Evolutionary conservation across 2,797 vertebrate species (phyloP).

Genomic region (Apogon hyalosoma): DNA sequence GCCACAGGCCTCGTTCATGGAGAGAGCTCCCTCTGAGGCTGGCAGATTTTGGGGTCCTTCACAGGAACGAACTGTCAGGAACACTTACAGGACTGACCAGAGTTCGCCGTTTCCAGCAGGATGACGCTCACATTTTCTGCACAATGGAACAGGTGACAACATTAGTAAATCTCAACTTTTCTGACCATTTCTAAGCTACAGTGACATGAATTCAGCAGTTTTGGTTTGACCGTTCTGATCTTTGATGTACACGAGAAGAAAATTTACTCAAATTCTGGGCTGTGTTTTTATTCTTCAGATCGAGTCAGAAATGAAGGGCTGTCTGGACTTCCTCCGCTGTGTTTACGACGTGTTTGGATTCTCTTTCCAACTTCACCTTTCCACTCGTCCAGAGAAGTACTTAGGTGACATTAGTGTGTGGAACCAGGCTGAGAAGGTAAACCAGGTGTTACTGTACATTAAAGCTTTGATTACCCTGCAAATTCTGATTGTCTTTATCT

Average conservation of each 20-base stretch:
- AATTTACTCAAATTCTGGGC: neutral
- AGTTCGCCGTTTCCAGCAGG: conserved; percentile 95
- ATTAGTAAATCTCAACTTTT: neutral
- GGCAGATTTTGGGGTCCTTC: conserved; percentile 96
- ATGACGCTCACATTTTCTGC: conserved; percentile 98
- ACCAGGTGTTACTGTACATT: neutral
- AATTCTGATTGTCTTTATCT: neutral
- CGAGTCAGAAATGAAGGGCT: conserved; percentile 92
- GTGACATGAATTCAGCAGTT: neutral
- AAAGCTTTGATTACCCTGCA: no score
- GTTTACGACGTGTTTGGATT: conserved; percentile 93
- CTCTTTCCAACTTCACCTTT: conserved; percentile 93
- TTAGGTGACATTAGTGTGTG: conserved; percentile 90
- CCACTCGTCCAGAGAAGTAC: conserved; percentile 93
- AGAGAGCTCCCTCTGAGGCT: conserved; percentile 93
- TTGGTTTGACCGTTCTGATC: no score
- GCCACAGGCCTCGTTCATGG: conserved; percentile 94
- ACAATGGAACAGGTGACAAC: conserved; percentile 90
- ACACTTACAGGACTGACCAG: conserved; percentile 91
- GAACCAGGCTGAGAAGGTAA: conserved; percentile 94
- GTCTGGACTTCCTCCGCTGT: conserved; percentile 91
- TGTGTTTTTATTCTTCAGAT: conserved; percentile 81
- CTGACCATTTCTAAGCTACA: no score
- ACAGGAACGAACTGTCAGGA: conserved; percentile 93
- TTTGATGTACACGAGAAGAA: no score